Percentiles rank a stretch among this genome's conserved stretches.
Evolutionary conservation across 2,797 vertebrate genomes (phyloP).

Genomic region (Myotis myotis): DNA sequence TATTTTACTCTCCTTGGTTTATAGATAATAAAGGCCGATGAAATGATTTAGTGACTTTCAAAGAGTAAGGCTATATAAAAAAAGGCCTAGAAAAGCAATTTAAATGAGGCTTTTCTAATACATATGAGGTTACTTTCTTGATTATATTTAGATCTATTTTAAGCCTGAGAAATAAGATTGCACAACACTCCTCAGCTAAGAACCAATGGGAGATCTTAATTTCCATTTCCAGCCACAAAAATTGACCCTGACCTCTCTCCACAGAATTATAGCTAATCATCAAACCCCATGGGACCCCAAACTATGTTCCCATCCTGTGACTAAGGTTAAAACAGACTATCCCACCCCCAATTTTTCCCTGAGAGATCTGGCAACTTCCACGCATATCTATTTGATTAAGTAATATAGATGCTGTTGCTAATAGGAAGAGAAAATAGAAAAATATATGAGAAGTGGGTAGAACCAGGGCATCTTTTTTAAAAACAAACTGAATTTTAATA

Average conservation of each 20-base stretch:
- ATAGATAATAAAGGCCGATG: background rate
- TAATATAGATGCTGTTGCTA: background rate
- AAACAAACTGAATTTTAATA: conserved; percentile 48
- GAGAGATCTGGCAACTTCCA: conserved; percentile 44
- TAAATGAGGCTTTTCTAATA: conserved; percentile 40
- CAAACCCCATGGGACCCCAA: conserved; percentile 55
- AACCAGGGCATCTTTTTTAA: conserved; percentile 15
- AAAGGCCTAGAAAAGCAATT: conserved; percentile 31
- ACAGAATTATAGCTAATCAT: conserved; percentile 64
- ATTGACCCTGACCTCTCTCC: conserved; percentile 62
- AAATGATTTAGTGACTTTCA: conserved; percentile 45
- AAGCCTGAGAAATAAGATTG: conserved; percentile 66
- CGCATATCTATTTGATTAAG: conserved; percentile 39
- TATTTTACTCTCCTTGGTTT: background rate
- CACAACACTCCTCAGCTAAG: conserved; percentile 45
- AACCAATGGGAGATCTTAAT: conserved; percentile 49
- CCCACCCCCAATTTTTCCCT: background rate
- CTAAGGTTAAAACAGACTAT: conserved; percentile 55
- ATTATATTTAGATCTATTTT: conserved; percentile 68
- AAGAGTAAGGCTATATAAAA: background rate
- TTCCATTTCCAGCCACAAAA: conserved; percentile 66
- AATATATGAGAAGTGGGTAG: conserved; percentile 13
- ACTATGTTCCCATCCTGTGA: conserved; percentile 64
- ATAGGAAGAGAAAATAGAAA: conserved; percentile 34
- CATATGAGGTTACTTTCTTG: conserved; percentile 15